phyloP scores from a whole-genome alignment of 1,140 invertebrate species.

The Temnothorax nylanderi region DNA sequence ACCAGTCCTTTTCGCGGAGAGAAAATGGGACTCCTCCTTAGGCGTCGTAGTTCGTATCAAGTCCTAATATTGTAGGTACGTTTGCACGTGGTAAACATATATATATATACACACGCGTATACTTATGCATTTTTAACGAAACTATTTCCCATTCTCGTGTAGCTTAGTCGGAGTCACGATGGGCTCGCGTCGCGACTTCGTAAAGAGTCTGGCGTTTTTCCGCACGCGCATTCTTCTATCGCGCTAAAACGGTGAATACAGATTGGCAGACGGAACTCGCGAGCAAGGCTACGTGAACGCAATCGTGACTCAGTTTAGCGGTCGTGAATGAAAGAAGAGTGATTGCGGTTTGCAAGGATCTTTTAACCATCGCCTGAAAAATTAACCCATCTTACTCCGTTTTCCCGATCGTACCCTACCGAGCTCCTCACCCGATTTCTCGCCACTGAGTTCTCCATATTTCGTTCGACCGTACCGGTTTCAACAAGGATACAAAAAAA shows the following conservation, averaged over 20 bases:
- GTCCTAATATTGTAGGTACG: conserved; percentile 49
- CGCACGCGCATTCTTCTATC: background rate
- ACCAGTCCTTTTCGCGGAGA: background rate
- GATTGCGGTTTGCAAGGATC: conserved; percentile 65
- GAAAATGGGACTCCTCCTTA: conserved; percentile 7
- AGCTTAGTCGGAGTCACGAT: conserved; percentile 61
- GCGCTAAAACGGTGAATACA: background rate
- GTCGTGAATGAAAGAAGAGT: conserved; percentile 63
- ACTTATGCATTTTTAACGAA: conserved; percentile 35
- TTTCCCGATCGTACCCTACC: conserved; percentile 25
- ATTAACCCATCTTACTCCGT: conserved; percentile 31
- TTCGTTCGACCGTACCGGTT: conserved; percentile 56
- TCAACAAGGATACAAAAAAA: conserved; percentile 8
- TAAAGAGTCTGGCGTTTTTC: no score
- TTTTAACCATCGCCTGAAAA: conserved; percentile 56
- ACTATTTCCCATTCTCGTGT: conserved; percentile 65
- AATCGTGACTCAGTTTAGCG: conserved; percentile 52
- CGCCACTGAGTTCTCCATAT: conserved; percentile 56
- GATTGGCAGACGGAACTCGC: background rate
- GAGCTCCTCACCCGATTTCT: conserved; percentile 58
- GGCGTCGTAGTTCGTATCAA: conserved; percentile 40
- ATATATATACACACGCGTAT: conserved; percentile 16
- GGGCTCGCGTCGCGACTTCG: conserved; percentile 40
- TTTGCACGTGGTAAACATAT: conserved; percentile 44
- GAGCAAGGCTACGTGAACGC: conserved; percentile 9